Percentiles rank a stretch among this genome's conserved stretches.
phyloP scores from a whole-genome alignment of 2,888 invertebrate genomes.

The Andrena hattorfiana region DNA sequence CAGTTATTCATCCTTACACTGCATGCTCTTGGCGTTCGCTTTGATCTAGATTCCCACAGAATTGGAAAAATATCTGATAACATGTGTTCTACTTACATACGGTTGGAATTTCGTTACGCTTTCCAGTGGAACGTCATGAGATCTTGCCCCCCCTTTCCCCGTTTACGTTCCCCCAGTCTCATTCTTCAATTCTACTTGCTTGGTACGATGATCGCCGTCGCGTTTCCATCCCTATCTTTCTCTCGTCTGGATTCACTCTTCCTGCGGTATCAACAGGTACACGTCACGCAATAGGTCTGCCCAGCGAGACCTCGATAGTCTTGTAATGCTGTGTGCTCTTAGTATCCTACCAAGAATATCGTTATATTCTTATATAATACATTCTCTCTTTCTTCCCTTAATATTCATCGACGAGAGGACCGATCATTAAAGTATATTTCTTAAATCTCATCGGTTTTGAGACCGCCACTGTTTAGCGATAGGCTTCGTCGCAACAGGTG shows the following conservation, averaged over 20 bases:
- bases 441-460: slow-evolving; percentile 49
- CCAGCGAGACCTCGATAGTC: slow-evolving; percentile 34
- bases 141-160: slow-evolving; percentile 55
- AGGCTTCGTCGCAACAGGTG: slow-evolving; percentile 47
- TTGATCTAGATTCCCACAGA: slow-evolving; percentile 74
- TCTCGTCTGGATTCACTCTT: slow-evolving; percentile 25
- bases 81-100: slow-evolving; percentile 76
- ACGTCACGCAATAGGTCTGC: slow-evolving; percentile 46
- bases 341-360: slow-evolving; percentile 58
- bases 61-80: slow-evolving; percentile 82
- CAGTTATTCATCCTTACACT: slow-evolving; percentile 64
- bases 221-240: neutral
- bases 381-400: slow-evolving; percentile 37
- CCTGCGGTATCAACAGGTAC: slow-evolving; percentile 49
- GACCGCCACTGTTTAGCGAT: slow-evolving; percentile 49
- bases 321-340: slow-evolving; percentile 41
- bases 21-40: slow-evolving; percentile 74
- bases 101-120: slow-evolving; percentile 77
- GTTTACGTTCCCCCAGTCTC: neutral
- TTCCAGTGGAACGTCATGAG: slow-evolving; percentile 77
- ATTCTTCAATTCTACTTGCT: slow-evolving; percentile 20
- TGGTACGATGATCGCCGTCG: slow-evolving; percentile 37
- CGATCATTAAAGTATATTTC: slow-evolving; percentile 55
- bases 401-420: slow-evolving; percentile 63
- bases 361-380: slow-evolving; percentile 53